Base-by-base conservation (phyloP, 1,140 invertebrate species). In the Atta colombica region DNA sequence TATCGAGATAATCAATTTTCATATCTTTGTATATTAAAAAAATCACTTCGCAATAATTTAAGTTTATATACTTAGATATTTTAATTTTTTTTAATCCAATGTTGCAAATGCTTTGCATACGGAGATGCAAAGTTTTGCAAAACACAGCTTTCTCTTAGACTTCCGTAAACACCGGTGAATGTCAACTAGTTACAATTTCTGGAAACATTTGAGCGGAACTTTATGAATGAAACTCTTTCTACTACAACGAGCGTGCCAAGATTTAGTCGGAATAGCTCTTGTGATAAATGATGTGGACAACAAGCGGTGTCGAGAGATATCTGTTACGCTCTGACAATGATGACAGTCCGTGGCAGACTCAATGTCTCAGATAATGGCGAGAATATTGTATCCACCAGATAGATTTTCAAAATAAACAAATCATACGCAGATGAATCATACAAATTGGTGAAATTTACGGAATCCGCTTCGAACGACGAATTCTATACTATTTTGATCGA, bases 211-310 rank as follows among this genome's bases (percentile, higher is more conserved):
- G 14, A 53, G 45, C 18, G 45, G 6, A 71, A 18, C 28, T 51
- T 84, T 18, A 84, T 84, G 80, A 84, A 84, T 84, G 80, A 84
- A 84, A 35, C 39, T 71, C 78, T 71, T 71, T 81, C 21, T 31
- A 12, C 14, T 74, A 74, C 69, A 53, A 60, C 18, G 39, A 61
- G 14, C 55, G 55, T 84, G 80, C 80, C 80, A 84, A 84, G 55
- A 82, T 82, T 84, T 84, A 14, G 68, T 60, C 18, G 25, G 39
- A 21, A 60, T 51, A 45, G 16, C 7, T 61, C 35, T 74, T 39
- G 25, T 72, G 80, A 84, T 75, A 84, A 84, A 84, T 63, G 39
- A 61, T 58, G 60, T 16, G 14, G 8, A 18, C 14, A 58, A 61
- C n/a, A 69, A 31, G 21, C 14, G 80, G 12, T 45, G 65, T 71